Evolutionary conservation across 2,888 invertebrate genomes (phyloP), one percentile per base, ranked within the genome.

Genomic region (Miltochrista miniata): DNA sequence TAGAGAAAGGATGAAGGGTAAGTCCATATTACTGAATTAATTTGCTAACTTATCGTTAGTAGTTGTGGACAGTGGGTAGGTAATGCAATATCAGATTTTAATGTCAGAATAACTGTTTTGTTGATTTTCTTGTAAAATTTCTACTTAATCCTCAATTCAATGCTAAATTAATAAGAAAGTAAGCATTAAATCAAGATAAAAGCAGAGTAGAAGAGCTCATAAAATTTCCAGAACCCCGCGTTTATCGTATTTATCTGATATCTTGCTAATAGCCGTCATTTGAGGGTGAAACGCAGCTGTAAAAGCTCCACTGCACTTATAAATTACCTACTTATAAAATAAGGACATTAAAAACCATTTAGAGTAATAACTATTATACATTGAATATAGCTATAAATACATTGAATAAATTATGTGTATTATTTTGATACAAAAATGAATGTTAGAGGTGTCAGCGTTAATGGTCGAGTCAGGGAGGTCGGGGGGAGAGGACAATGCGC

Each of bases 331-430:
- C 84, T 75, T 79, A 81, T 84, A 85, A 87, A 87, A 89, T 85
- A 83, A 85, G 86, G 82, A 85, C 86, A 90, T 91, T 90, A 87
- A 87, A 89, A 87, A 86, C 85, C 87, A 89, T 91, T 91, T 89
- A 89, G 83, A 84, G 85, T 81, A 84, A 87, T 87, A 85, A 86
- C 88, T 85, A 82, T 87, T 83, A 80, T 80, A 72, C 72, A 74
- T 67, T 74, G 76, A 79, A 81, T 78, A 82, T 74, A 79, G 82
- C 77, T 77, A 83, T 83, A 86, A 85, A 87, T 85, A 83, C 80
- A 85, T 83, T 83, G 81, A 83, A 85, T 87, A 85, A 86, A 82
- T 86, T 84, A 83, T 77, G 76, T 74, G 80, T 78, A 81, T 83
- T 85, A 88, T 87, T 88, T 88, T 79, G 85, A 82, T 87, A 84